Evolutionary conservation across 1,140 invertebrate species (phyloP).

Genomic region (Zaprionus kolodkinae): DNA sequence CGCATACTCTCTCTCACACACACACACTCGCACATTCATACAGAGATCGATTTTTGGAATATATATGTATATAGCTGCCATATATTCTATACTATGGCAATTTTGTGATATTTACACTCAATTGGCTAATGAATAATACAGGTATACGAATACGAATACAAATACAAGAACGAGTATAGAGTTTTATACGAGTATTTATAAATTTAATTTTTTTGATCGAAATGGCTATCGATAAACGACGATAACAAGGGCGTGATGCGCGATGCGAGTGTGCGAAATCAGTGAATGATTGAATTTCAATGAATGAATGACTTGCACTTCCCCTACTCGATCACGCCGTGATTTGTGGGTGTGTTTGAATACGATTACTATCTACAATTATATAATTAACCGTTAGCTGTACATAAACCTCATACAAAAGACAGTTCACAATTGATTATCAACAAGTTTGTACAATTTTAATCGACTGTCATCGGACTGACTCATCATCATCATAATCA

Average conservation of each 20-base stretch:
- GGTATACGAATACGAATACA: constrained; percentile 12
- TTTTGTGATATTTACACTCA: constrained; percentile 57
- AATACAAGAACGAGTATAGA: constrained; percentile 34
- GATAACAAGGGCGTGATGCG: not conserved
- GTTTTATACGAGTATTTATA: constrained; percentile 25
- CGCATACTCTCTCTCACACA: not conserved
- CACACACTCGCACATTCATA: not conserved
- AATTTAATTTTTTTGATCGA: constrained; percentile 32
- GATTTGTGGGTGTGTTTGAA: not conserved
- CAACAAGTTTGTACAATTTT: constrained; percentile 45
- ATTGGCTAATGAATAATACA: constrained; percentile 39
- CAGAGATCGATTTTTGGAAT: not conserved
- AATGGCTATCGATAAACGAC: constrained; percentile 14
- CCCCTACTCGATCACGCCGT: not conserved
- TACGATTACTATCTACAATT: constrained; percentile 17
- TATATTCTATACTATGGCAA: not conserved
- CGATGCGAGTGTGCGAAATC: not conserved
- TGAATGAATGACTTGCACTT: not conserved
- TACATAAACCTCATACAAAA: constrained; percentile 27
- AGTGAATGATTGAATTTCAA: not conserved
- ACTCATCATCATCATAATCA: not conserved
- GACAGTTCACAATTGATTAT: constrained; percentile 43
- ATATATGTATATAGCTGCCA: not conserved
- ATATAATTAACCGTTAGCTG: constrained; percentile 39
- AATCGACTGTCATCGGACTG: constrained; percentile 6